Base-by-base conservation (phyloP, 2,797 vertebrate genomes). In the Sebastes jordani region DNA sequence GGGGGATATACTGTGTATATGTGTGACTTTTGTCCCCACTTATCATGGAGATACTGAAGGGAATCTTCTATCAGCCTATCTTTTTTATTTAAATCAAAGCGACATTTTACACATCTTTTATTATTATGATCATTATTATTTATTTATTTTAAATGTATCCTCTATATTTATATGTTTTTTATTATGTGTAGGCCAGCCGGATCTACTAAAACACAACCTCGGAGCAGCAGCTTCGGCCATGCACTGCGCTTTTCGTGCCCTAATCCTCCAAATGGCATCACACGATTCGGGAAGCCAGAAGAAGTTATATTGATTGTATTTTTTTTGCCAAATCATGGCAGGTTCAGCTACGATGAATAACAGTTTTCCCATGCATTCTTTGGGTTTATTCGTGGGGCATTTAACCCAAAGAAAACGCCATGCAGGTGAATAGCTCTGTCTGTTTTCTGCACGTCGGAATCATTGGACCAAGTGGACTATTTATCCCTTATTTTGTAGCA, bases 181-280 rank as follows among this genome's bases (percentile, higher is more conserved):
- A 59, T 27, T 34, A 20, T 70, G 60, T 69, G 1, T 14, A 65
- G n/a, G 38, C 30, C 4, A 5, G 2, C 16, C 3, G 14, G 32
- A 52, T 79, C 7, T n/a, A 42, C 22, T 46, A 30, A 85, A 71
- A 63, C 16, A 60, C 49, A 52, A 36, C 46, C 32, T 66, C 5
- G n/a, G 30, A 76, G 64, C 27, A 56, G 70, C 69, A 74, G 81
- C 68, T 82, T 86, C 58, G 36, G 25, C 56, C 61, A 42, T 14
- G 38, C 13, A 62, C 65, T 86, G 77, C 66, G 60, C 64, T 74
- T 70, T 73, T 75, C 62, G 60, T 76, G 7, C 70, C 58, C n/a
- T 42, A 56, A 72, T 46, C 54, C 32, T 75, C 23, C 66, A 69
- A 75, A 75, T 60, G 32, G 61, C 46, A 73, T 56, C 52, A 59